phyloP scores from a whole-genome alignment of 2,797 vertebrate genomes.

The Myotis planiceps region DNA sequence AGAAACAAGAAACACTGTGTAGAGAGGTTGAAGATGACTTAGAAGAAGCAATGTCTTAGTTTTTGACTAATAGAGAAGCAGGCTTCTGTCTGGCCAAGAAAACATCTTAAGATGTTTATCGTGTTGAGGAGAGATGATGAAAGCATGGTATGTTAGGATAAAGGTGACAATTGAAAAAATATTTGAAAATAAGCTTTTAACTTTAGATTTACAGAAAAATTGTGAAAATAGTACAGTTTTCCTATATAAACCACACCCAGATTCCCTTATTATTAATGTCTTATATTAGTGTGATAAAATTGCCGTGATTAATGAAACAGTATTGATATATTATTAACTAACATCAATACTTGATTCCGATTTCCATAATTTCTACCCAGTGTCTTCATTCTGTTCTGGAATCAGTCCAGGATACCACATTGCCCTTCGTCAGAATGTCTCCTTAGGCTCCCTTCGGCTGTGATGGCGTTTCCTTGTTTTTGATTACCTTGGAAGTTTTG shows the following conservation, averaged over 20 bases:
- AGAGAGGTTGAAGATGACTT: neutral
- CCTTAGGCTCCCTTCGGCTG: neutral
- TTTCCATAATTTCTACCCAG: neutral
- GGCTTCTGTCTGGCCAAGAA: neutral
- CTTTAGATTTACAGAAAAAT: slow-evolving; percentile 31
- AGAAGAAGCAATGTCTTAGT: neutral
- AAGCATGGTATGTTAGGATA: neutral
- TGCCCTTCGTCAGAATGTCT: neutral
- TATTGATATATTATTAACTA: neutral
- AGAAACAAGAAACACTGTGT: neutral
- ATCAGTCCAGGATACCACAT: neutral
- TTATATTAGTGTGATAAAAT: neutral
- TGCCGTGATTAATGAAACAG: neutral
- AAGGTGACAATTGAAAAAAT: neutral
- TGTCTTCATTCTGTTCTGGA: neutral
- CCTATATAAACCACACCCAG: neutral
- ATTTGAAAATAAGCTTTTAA: neutral
- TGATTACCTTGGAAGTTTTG: neutral
- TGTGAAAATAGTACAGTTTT: neutral
- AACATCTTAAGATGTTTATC: neutral
- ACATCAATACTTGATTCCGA: neutral
- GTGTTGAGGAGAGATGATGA: neutral
- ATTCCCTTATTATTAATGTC: neutral
- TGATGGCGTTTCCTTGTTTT: neutral
- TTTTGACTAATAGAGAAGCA: neutral